Base-by-base conservation (phyloP, 1,140 invertebrate genomes). In the Hyles vespertilio region DNA sequence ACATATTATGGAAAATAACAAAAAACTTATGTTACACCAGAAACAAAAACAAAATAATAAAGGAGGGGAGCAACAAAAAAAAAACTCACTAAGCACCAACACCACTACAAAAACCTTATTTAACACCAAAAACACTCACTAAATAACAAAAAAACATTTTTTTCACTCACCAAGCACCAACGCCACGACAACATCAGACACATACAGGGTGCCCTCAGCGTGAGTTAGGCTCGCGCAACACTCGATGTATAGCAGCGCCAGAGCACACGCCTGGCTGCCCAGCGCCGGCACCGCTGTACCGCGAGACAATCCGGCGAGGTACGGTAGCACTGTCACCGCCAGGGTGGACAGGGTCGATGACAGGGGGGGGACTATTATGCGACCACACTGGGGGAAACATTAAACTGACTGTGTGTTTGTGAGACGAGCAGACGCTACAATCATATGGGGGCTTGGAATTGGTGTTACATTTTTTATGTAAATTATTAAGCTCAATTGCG, bases 211-310 rank as follows among this genome's bases (percentile, higher is more conserved):
- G 22, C 63, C 71, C 9, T 50, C 63, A 0, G 69, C 61, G 7
- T 66, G 56, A 3, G 33, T 1, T 10, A 74, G 32, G 5, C 54
- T 43, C 52, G 52, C 57, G 40, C 71, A 74, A 22, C 66, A 70
- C 32, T 71, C 63, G 3, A 33, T 50, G 36, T 74, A 74, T 22
- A 70, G 45, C 59, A 74, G 53, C 47, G 36, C 8, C 56, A 67
- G 56, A 2, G 60, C 65, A 44, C 58, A 58, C 33, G 61, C 22
- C 22, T 22, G 3, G 10, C 53, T 36, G 46, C 11, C 10, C 11
- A 2, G 3, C 4, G 51, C 32, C n/a, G 12, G 40, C 32, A 9
- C 11, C 33, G 12, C 49, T 11, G 6, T 1, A n/a, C 22, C 32
- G 49, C 40, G 7, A 12, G 48, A 36, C 33, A 36, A 44, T 10